phyloP scores from a whole-genome alignment of 2,797 vertebrate genomes.

The Acrossocheilus fasciatus region DNA sequence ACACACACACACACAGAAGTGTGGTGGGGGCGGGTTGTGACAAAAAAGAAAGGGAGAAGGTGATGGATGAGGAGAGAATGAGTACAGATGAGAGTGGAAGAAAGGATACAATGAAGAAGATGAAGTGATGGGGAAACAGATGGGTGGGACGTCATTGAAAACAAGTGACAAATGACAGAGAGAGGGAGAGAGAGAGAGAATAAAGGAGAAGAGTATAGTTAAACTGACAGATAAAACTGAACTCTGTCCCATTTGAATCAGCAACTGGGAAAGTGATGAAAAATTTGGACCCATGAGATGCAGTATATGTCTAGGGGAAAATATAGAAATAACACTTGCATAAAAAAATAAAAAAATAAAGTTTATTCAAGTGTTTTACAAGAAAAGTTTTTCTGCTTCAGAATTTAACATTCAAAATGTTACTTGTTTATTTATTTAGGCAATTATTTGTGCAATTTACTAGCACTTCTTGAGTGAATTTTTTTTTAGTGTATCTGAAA shows the following conservation, averaged over 20 bases:
- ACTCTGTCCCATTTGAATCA: background rate
- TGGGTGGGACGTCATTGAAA: conserved; percentile 6
- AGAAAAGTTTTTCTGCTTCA: background rate
- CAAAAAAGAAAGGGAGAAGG: conserved; percentile 1
- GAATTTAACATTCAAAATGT: background rate
- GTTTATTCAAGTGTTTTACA: background rate
- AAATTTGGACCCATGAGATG: background rate
- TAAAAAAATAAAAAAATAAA: background rate
- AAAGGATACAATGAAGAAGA: conserved; percentile 6
- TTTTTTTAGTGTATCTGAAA: background rate
- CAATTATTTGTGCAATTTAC: background rate
- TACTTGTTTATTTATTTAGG: background rate
- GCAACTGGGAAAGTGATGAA: background rate
- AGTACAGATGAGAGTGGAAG: conserved; percentile 2
- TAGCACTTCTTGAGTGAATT: background rate
- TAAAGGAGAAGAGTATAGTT: background rate
- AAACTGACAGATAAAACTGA: background rate
- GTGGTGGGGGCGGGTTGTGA: background rate
- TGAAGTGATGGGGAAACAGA: conserved; percentile 24
- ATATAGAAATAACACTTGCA: background rate
- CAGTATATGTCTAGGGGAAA: background rate
- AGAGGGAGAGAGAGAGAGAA: background rate
- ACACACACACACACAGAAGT: background rate
- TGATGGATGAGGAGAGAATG: conserved; percentile 17
- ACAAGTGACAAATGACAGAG: background rate